Percentiles rank a stretch among this genome's conserved stretches.
These are phyloP conservation scores for Redunca redunca DNA, from an alignment of 2,113 vertebrate species.

Conservation along the genomic window DNA sequence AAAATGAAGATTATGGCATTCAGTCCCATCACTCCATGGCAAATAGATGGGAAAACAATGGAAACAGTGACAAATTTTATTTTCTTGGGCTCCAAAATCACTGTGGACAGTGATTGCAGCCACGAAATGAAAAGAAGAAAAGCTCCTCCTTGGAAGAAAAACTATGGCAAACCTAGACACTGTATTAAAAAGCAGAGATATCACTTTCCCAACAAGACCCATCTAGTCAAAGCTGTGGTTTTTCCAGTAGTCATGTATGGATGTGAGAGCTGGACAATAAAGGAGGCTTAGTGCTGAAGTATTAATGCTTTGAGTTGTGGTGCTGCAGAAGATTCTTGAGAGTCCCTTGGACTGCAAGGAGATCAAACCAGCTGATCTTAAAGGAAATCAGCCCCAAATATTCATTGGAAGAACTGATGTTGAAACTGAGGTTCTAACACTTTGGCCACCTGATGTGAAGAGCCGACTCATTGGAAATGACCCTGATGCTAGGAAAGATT, in stretches of 20 bases:
- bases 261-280: background rate
- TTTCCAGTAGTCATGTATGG: background rate
- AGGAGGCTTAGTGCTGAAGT: background rate
- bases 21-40: background rate
- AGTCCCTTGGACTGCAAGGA: background rate
- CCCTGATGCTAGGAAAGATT: background rate
- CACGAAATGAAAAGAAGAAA: background rate
- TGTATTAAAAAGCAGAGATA: background rate
- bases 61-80: background rate
- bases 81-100: background rate
- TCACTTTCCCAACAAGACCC: background rate
- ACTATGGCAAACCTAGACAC: background rate
- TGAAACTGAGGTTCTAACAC: background rate
- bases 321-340: background rate
- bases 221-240: background rate
- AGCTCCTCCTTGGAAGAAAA: background rate
- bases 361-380: background rate
- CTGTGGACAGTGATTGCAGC: background rate
- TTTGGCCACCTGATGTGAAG: background rate
- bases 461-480: background rate
- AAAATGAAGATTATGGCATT: background rate
- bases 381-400: background rate
- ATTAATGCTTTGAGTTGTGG: background rate
- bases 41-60: background rate
- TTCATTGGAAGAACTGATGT: background rate